These are phyloP conservation scores for Loris lydekkerianus DNA, from an alignment of 2,797 vertebrate species.

Conservation along the genomic window DNA sequence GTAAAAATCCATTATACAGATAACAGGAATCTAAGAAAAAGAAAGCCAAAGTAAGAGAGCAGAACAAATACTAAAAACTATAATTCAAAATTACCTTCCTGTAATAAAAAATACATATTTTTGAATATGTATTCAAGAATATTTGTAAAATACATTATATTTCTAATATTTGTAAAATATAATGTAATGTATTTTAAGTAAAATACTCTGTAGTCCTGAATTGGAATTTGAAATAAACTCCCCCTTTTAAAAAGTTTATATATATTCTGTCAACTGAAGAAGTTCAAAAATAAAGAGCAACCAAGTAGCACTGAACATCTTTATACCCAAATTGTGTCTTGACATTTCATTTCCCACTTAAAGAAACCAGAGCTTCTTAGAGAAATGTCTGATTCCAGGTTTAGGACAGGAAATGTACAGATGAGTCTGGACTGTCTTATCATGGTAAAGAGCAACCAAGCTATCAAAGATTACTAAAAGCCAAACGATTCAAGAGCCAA, in stretches of 20 bases:
- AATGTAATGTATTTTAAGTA: not conserved
- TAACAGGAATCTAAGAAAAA: not conserved
- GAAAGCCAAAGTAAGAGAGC: not conserved
- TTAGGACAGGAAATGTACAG: not conserved
- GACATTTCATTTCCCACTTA: not conserved
- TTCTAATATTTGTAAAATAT: not conserved
- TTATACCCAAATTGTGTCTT: not conserved
- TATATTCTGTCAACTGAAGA: not conserved
- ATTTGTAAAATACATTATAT: not conserved
- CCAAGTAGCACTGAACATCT: not conserved
- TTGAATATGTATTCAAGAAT: too few relatives aligned
- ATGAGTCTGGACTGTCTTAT: not conserved
- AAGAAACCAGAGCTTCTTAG: not conserved
- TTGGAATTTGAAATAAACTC: not conserved
- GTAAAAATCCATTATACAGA: not conserved
- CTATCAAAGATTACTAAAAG: not conserved
- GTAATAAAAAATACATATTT: not conserved
- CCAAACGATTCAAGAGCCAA: not conserved
- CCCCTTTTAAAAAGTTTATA: not conserved
- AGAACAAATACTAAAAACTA: not conserved
- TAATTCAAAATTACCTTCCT: slow-evolving; percentile 1
- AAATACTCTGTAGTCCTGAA: not conserved
- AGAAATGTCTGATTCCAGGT: not conserved
- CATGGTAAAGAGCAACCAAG: not conserved
- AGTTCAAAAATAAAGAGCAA: not conserved